phyloP scores from a whole-genome alignment of 2,888 invertebrate species.

The Caenorhabditis angaria region DNA sequence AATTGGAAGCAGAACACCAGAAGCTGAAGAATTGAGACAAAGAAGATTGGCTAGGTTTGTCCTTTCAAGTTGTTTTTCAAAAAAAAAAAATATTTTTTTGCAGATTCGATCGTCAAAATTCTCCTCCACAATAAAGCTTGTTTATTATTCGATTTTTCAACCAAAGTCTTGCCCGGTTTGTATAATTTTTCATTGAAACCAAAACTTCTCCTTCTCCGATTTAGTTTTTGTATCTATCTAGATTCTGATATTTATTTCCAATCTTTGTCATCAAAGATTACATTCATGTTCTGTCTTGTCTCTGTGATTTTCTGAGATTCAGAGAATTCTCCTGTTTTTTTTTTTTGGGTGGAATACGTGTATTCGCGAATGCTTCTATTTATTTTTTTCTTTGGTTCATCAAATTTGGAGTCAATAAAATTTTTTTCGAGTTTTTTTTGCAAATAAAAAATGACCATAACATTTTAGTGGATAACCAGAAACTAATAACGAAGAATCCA shows the following conservation, averaged over 20 bases:
- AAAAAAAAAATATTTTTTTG: not conserved
- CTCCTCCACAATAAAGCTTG: not conserved
- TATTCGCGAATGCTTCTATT: not conserved
- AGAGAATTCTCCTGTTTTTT: not conserved
- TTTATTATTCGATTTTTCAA: not conserved
- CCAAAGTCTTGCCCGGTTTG: not conserved
- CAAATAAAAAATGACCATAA: too few species aligned
- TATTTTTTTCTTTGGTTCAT: not conserved
- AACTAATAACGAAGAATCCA: constrained; percentile 1
- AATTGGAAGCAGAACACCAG: constrained; percentile 23
- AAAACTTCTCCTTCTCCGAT: too few species aligned
- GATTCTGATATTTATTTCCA: not conserved
- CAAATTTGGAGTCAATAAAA: too few species aligned
- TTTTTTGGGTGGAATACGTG: constrained; percentile 6
- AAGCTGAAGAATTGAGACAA: constrained; percentile 29
- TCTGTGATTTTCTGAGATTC: not conserved
- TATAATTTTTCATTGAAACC: not conserved
- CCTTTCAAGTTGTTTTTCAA: not conserved
- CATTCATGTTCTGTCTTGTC: not conserved
- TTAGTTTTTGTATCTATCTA: too few species aligned
- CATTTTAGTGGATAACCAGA: too few species aligned
- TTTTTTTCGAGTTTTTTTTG: constrained; percentile 1
- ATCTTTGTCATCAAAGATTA: too few species aligned
- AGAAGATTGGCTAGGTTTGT: constrained; percentile 19
- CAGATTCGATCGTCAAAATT: not conserved